These are phyloP conservation scores for Rhineura floridana DNA, from an alignment of 2,113 vertebrate genomes.

Conservation along the genomic window DNA sequence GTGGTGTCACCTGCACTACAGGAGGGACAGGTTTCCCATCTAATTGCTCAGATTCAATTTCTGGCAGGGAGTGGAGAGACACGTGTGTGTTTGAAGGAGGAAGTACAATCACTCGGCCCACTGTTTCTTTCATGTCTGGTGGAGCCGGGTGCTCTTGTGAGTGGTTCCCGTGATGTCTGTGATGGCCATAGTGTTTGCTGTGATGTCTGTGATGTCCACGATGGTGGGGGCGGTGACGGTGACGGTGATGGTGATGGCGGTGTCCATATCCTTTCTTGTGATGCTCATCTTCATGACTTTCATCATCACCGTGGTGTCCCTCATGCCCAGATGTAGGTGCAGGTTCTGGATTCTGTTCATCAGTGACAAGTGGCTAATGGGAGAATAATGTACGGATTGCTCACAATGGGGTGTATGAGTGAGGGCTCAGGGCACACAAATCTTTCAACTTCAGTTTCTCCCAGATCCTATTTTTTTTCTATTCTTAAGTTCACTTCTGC, in stretches of 20 bases:
- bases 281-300: conserved; percentile 8
- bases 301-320: neutral
- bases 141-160: neutral
- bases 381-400: conserved; percentile 8
- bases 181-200: neutral
- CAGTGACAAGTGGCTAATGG: conserved; percentile 34
- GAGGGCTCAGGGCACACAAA: no score
- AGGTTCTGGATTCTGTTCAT: conserved; percentile 4
- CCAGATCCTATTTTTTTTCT: no score
- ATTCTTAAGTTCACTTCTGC: no score
- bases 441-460: no score
- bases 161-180: neutral
- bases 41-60: conserved; percentile 7
- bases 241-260: neutral
- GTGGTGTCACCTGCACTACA: neutral
- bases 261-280: neutral
- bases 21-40: conserved; percentile 18
- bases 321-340: neutral
- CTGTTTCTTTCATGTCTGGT: conserved; percentile 34
- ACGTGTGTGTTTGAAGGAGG: conserved; percentile 37
- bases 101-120: conserved; percentile 51
- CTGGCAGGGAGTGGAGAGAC: neutral
- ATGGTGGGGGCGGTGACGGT: neutral
- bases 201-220: neutral
- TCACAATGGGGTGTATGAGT: neutral